Evolutionary conservation across 2,797 vertebrate species (phyloP).

Genomic region (Thaleichthys pacificus): DNA sequence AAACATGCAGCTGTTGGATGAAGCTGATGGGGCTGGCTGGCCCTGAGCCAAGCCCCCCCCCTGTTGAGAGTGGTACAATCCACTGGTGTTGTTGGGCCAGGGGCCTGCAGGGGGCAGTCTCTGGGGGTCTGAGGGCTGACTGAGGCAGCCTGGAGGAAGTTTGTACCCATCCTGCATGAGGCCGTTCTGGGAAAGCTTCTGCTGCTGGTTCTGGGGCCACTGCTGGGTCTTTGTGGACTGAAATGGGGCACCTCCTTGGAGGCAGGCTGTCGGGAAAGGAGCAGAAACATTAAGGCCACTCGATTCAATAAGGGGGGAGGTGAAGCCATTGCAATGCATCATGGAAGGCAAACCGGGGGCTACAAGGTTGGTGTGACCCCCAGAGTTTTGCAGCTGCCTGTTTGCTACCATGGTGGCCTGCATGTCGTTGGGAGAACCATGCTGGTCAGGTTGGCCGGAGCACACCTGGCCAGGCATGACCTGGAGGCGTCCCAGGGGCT

Average conservation of each 20-base stretch:
- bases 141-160: slow-evolving; percentile 23
- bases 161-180: slow-evolving; percentile 46
- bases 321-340: slow-evolving; percentile 51
- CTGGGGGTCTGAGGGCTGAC: slow-evolving; percentile 38
- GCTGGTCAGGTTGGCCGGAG: slow-evolving; percentile 21
- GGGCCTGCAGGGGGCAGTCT: slow-evolving; percentile 27
- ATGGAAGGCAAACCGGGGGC: slow-evolving; percentile 43
- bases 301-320: slow-evolving; percentile 13
- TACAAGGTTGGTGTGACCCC: slow-evolving; percentile 16
- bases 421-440: slow-evolving; percentile 31
- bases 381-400: slow-evolving; percentile 32
- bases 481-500: slow-evolving; percentile 11
- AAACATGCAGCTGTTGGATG: slow-evolving; percentile 71
- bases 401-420: slow-evolving; percentile 21
- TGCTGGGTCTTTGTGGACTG: slow-evolving; percentile 30
- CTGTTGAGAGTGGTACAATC: slow-evolving; percentile 49
- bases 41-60: slow-evolving; percentile 38
- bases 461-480: slow-evolving; percentile 18
- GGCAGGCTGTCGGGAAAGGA: slow-evolving; percentile 29
- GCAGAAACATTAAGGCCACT: slow-evolving; percentile 14
- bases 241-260: slow-evolving; percentile 33
- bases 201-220: slow-evolving; percentile 52
- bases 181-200: slow-evolving; percentile 31
- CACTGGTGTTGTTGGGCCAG: slow-evolving; percentile 30
- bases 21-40: slow-evolving; percentile 31